A percentile compares a stretch with the other conserved stretches of the same genome.
phyloP scores from a whole-genome alignment of 2,113 vertebrate genomes.

The Crotalus helleri region DNA sequence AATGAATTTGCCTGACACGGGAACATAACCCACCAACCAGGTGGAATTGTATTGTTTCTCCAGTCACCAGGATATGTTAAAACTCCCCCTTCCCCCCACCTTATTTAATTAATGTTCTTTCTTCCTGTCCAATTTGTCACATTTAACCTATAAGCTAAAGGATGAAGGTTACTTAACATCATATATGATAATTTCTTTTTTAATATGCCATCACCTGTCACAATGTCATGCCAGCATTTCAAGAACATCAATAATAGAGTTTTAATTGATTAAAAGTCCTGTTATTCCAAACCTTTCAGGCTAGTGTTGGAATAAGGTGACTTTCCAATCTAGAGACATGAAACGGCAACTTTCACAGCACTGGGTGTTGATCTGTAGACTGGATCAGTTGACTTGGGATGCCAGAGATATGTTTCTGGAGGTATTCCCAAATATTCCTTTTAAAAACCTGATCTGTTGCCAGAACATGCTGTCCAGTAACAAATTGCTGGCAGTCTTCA shows the following conservation, averaged over 20 bases:
- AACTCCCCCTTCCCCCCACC: neutral
- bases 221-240: neutral
- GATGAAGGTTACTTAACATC: neutral
- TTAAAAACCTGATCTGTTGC: conserved; percentile 16
- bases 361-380: neutral
- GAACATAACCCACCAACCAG: neutral
- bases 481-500: conserved; percentile 8
- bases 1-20: neutral
- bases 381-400: neutral
- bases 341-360: neutral
- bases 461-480: conserved; percentile 17
- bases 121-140: neutral
- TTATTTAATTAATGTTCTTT: neutral
- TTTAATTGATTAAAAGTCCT: neutral
- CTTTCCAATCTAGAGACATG: conserved; percentile 2
- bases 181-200: neutral
- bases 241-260: neutral
- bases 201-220: neutral
- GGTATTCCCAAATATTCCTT: neutral
- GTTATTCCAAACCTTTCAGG: neutral
- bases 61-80: neutral
- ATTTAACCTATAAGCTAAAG: neutral
- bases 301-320: neutral
- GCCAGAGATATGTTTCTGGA: neutral
- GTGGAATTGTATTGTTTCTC: neutral